A percentile compares a stretch with the other conserved stretches of the same genome.
phyloP scores from a whole-genome alignment of 2,888 invertebrate species.

The Sphaerophoria rueppellii region DNA sequence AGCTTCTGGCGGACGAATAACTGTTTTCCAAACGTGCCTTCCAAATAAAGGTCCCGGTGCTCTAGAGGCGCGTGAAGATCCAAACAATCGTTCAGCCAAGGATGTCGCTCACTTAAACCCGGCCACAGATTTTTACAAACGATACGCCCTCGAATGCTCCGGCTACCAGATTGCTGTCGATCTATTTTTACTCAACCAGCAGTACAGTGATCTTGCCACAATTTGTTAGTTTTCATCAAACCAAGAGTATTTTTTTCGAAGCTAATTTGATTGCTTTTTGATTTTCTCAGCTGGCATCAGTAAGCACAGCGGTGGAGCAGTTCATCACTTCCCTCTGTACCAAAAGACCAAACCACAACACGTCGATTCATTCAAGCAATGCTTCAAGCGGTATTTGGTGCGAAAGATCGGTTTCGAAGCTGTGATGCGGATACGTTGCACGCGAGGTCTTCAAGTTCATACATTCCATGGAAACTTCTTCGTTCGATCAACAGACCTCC shows the following conservation, averaged over 20 bases:
- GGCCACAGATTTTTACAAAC: constrained; percentile 98
- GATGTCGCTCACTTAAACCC: constrained; percentile 95
- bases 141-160: constrained; percentile 97
- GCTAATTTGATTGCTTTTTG: constrained; percentile 8
- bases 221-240: constrained; percentile 85
- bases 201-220: constrained; percentile 97
- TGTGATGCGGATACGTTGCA: constrained; percentile 98
- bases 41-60: constrained; percentile 95
- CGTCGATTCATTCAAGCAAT: constrained; percentile 88
- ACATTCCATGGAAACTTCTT: constrained; percentile 99
- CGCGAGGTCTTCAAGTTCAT: constrained; percentile 95
- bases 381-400: constrained; percentile 93
- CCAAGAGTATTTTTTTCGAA: background rate
- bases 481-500: constrained; percentile 97
- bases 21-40: constrained; percentile 95
- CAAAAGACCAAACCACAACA: constrained; percentile 87
- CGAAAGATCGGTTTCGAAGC: constrained; percentile 99
- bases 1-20: constrained; percentile 96
- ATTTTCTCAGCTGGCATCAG: constrained; percentile 90
- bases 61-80: constrained; percentile 92
- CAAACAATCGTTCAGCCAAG: constrained; percentile 90
- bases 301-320: constrained; percentile 96
- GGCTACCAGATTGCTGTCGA: constrained; percentile 98
- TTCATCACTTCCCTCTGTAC: constrained; percentile 96
- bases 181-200: constrained; percentile 95